phyloP scores from a whole-genome alignment of 2,113 vertebrate genomes.

The Peromyscus polionotus region DNA sequence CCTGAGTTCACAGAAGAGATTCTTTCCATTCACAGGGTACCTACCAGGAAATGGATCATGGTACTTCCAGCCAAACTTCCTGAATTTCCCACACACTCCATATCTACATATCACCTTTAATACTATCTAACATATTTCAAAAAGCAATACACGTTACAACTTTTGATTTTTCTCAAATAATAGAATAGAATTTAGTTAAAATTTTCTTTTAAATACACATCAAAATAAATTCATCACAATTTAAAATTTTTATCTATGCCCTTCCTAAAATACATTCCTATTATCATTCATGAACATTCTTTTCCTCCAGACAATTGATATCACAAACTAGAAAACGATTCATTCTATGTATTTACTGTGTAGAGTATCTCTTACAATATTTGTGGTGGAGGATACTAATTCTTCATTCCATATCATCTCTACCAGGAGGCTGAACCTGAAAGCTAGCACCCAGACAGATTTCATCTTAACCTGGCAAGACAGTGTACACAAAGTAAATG shows the following conservation, averaged over 20 bases:
- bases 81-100: not conserved
- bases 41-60: not conserved
- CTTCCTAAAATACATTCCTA: conserved; percentile 31
- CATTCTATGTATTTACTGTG: not conserved
- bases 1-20: not conserved
- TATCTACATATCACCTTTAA: not conserved
- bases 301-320: conserved; percentile 35
- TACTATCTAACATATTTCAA: not conserved
- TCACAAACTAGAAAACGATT: not conserved
- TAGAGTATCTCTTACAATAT: not conserved
- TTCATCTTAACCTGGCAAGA: not conserved
- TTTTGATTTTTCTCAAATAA: not conserved
- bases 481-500: not conserved
- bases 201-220: not conserved
- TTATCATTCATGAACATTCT: not conserved
- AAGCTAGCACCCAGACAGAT: not conserved
- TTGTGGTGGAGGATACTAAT: not conserved
- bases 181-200: not conserved
- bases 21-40: not conserved
- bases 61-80: not conserved
- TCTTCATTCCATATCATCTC: not conserved
- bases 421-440: not conserved
- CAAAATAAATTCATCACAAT: conserved; percentile 26
- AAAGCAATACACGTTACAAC: not conserved
- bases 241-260: not conserved